These are phyloP conservation scores for Loriculus beryllinus DNA, from an alignment of 2,797 vertebrate genomes.

Conservation along the genomic window DNA sequence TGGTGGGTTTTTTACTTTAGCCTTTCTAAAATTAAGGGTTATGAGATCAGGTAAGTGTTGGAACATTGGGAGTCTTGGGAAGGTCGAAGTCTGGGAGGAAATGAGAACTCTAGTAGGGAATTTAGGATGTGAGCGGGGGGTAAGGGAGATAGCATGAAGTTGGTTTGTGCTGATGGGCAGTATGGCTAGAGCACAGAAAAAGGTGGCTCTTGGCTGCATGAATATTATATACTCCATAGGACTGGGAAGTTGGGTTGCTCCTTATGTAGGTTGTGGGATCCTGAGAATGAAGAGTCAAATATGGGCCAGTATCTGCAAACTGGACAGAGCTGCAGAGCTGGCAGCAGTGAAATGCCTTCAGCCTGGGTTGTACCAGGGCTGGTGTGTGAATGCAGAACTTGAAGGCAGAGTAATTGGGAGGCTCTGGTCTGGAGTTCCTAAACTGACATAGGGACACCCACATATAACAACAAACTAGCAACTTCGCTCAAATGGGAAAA, in stretches of 20 bases:
- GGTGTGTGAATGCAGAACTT: not conserved
- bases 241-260: not conserved
- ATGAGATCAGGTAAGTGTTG: not conserved
- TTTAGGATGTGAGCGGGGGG: not conserved
- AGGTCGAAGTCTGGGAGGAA: not conserved
- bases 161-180: not conserved
- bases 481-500: not conserved
- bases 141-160: not conserved
- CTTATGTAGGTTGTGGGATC: not conserved
- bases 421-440: not conserved
- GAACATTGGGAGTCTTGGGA: not conserved
- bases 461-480: not conserved
- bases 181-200: not conserved
- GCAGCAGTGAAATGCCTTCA: not conserved
- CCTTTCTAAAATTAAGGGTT: not conserved
- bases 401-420: not conserved
- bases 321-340: not conserved
- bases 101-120: not conserved
- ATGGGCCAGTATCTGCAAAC: not conserved
- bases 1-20: not conserved
- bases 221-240: fast-evolving
- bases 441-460: not conserved
- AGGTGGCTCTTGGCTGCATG: not conserved
- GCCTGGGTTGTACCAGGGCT: not conserved
- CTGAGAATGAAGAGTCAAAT: not conserved